Conservation (phyloP, 2,113 vertebrate species). For the Nematolebias whitei region DNA sequence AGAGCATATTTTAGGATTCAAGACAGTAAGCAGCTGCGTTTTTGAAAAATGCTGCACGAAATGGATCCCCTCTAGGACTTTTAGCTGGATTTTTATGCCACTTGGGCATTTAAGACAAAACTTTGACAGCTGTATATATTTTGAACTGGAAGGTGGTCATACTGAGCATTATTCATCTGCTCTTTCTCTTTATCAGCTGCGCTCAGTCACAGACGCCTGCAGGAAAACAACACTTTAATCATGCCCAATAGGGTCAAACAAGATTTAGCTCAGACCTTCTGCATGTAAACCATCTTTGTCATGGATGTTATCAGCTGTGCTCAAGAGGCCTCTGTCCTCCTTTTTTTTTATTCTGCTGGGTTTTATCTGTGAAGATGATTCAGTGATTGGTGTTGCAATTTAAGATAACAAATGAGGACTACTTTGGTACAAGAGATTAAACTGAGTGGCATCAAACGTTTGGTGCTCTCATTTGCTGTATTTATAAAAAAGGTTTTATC, state of each 20-base stretch:
- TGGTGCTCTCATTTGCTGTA: background rate
- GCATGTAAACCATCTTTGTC: conserved; percentile 16
- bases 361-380: background rate
- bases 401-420: background rate
- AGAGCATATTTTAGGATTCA: background rate
- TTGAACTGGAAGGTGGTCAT: conserved; percentile 1
- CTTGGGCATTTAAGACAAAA: background rate
- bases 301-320: conserved; percentile 42
- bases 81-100: background rate
- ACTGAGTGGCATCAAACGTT: background rate
- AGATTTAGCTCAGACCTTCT: conserved; percentile 29
- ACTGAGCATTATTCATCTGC: conserved; percentile 7
- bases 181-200: conserved; percentile 27
- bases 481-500: background rate
- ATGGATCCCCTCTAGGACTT: conserved; percentile 16
- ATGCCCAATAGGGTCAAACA: conserved; percentile 34
- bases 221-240: conserved; percentile 38
- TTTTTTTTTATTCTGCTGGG: background rate
- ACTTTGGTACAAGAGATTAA: background rate
- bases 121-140: conserved; percentile 10
- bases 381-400: background rate
- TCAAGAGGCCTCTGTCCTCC: background rate
- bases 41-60: background rate
- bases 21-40: background rate
- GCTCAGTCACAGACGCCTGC: conserved; percentile 19